Evolutionary conservation across 2,113 vertebrate genomes (phyloP), one percentile per base, ranked within the genome.

Genomic region (Megaptera novaeangliae): DNA sequence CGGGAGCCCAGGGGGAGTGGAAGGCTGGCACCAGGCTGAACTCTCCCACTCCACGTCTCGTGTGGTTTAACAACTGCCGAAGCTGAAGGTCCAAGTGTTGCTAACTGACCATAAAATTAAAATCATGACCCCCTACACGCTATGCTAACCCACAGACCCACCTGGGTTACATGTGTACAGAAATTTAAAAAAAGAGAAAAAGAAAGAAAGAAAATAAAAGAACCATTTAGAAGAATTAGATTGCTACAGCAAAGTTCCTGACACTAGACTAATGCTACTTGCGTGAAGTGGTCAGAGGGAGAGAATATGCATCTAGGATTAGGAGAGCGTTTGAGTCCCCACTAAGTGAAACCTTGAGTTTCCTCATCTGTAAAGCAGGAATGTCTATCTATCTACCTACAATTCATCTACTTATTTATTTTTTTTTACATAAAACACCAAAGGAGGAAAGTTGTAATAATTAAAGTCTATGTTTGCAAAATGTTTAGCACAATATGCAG

Each of bases 11-110:
- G 15, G 20, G 31, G 27, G 11, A 11, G 6, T 4, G 3, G 23
- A 68, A 23, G 20, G 36, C 12, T n/a, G 74, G 25, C 21, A 20
- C 2, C 5, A 39, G 29, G 18, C 13, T 91, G 64, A 63, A 27
- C 46, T 81, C 2, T 0, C 21, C 83, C 10, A 13, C 12, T 66
- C 13, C 0, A 0, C 9, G 13, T 41, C 29, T 78, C 0, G 0
- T 15, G 18, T 90, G 0, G 8, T 41, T 95, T 93, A 52, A 61
- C 20, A 81, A 10, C 29, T 64, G 49, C 31, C 27, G 8, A 29
- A 31, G 34, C 29, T n/a, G 6, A 68, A 25, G 25, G 59, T 41
- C 5, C 27, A 75, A 64, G 23, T 29, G 9, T 29, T 13, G 23
- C 6, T 91, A n/a, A 77, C 25, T 95, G 78, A 49, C 18, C 52